These are phyloP conservation scores for Sebastes vulpes DNA, from an alignment of 2,797 vertebrate genomes.

Conservation along the genomic window DNA sequence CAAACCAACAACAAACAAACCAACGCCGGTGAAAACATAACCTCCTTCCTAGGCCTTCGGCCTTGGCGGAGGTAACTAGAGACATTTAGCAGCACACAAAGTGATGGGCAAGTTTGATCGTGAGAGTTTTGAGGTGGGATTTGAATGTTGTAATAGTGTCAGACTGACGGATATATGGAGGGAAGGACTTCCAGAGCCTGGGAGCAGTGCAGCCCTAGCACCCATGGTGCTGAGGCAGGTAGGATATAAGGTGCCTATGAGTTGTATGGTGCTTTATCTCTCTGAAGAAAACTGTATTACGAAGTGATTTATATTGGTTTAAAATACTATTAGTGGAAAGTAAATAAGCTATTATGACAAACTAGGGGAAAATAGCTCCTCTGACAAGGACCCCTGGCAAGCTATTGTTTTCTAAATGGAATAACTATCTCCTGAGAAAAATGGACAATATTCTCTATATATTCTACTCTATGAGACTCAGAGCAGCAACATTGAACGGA, in stretches of 20 bases:
- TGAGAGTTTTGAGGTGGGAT: too few relatives aligned
- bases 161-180: too few relatives aligned
- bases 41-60: too few relatives aligned
- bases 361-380: not conserved
- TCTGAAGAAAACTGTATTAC: not conserved
- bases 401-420: not conserved
- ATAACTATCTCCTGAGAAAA: not conserved
- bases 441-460: not conserved
- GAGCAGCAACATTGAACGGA: not conserved
- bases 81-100: too few relatives aligned
- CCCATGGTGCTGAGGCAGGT: not conserved
- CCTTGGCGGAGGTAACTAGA: too few relatives aligned
- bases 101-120: too few relatives aligned
- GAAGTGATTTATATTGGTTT: not conserved
- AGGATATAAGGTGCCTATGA: not conserved
- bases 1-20: too few relatives aligned
- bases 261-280: not conserved
- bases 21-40: too few relatives aligned
- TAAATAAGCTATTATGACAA: not conserved
- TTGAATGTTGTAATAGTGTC: too few relatives aligned
- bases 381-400: not conserved
- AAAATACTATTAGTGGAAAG: not conserved
- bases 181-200: too few relatives aligned
- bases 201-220: too few relatives aligned
- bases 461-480: not conserved